Conservation (phyloP, 2,888 invertebrate genomes). For the Cactoblastis cactorum region DNA sequence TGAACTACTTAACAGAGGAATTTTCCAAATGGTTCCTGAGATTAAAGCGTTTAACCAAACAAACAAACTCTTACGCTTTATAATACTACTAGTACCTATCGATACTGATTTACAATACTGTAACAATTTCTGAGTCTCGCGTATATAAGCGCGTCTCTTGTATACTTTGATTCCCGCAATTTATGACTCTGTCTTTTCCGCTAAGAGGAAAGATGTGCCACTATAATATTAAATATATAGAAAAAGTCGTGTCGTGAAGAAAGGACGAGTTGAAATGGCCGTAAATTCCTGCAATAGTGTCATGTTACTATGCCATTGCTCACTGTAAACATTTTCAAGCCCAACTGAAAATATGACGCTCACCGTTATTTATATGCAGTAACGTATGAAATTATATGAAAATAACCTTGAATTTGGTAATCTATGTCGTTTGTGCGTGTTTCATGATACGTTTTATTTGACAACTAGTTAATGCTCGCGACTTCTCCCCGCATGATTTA, state of each 20-base stretch:
- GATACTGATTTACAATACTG: too few species aligned
- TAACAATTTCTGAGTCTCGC: too few species aligned
- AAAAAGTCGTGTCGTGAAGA: slow-evolving; percentile 23
- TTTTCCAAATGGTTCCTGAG: too few species aligned
- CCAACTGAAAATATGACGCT: slow-evolving; percentile 36
- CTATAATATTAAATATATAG: not conserved
- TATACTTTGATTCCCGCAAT: too few species aligned
- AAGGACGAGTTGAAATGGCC: slow-evolving; percentile 27
- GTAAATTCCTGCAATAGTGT: slow-evolving; percentile 52
- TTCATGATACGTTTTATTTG: not conserved
- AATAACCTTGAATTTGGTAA: not conserved
- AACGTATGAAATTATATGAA: slow-evolving; percentile 19
- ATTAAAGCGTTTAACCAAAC: too few species aligned
- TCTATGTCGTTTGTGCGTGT: slow-evolving; percentile 8
- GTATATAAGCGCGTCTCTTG: too few species aligned
- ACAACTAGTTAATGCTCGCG: not conserved
- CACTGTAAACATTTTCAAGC: slow-evolving; percentile 53
- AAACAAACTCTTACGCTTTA: too few species aligned
- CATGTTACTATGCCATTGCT: slow-evolving; percentile 55
- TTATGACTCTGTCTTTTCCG: too few species aligned
- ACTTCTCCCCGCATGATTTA: too few species aligned
- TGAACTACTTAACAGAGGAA: too few species aligned
- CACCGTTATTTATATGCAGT: slow-evolving; percentile 39
- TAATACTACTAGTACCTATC: too few species aligned
- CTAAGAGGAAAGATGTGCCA: too few species aligned